Percentiles rank a stretch among this genome's conserved stretches.
These are phyloP conservation scores for Euura saliciscinereae DNA, from an alignment of 1,140 invertebrate species.

Conservation along the genomic window DNA sequence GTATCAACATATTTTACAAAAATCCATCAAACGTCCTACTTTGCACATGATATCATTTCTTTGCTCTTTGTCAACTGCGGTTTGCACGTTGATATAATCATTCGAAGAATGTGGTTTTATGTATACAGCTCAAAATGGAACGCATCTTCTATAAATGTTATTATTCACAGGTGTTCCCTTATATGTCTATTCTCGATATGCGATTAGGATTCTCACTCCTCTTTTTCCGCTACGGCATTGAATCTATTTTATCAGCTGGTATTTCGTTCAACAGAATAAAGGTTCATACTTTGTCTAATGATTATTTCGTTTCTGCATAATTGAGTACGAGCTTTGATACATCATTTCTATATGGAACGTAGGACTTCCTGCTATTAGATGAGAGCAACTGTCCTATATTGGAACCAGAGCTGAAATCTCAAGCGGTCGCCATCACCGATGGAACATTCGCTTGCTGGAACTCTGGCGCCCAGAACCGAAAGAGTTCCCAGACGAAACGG, in stretches of 20 bases:
- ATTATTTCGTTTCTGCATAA: not conserved
- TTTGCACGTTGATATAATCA: too few species aligned
- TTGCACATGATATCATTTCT: too few species aligned
- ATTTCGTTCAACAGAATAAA: conserved; percentile 52
- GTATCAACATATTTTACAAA: too few species aligned
- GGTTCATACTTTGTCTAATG: conserved; percentile 33
- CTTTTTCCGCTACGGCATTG: conserved; percentile 46
- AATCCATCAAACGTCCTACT: too few species aligned
- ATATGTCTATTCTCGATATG: conserved; percentile 50
- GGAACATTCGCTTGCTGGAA: conserved; percentile 62
- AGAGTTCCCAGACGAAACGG: not conserved
- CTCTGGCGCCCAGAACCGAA: conserved; percentile 26
- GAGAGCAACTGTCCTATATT: conserved; percentile 52
- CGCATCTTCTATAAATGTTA: not conserved
- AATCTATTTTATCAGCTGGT: conserved; percentile 45
- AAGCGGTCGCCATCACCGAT: conserved; percentile 61
- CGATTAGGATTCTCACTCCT: conserved; percentile 50
- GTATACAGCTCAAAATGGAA: too few species aligned
- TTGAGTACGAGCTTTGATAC: too few species aligned
- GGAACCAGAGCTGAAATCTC: conserved; percentile 55
- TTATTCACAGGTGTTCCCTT: conserved; percentile 53
- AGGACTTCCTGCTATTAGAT: conserved; percentile 53
- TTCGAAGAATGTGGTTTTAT: too few species aligned
- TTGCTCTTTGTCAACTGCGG: too few species aligned
- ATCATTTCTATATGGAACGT: conserved; percentile 35